These are phyloP conservation scores for Mesochorus sp. DNA, from an alignment of 2,888 invertebrate species.

Conservation along the genomic window DNA sequence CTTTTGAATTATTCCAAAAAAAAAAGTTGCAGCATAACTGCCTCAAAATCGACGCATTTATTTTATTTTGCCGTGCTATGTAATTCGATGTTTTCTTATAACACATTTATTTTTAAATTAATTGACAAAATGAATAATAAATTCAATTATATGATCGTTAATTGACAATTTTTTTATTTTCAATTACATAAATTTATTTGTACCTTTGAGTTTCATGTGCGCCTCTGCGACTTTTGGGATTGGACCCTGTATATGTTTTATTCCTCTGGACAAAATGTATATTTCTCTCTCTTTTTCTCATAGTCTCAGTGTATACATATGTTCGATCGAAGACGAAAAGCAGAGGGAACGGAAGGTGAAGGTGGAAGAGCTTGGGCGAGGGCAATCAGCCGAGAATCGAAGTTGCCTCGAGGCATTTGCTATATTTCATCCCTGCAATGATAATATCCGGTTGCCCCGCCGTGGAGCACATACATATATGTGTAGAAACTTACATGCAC, in stretches of 20 bases:
- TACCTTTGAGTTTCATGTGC: neutral
- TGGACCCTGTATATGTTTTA: slow-evolving; percentile 26
- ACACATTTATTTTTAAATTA: too few species aligned
- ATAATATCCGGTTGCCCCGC: slow-evolving; percentile 68
- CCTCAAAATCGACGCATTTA: neutral
- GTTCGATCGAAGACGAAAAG: slow-evolving; percentile 7
- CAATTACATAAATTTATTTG: slow-evolving; percentile 7
- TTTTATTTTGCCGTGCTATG: too few species aligned
- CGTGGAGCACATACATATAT: slow-evolving; percentile 13
- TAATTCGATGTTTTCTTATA: too few species aligned
- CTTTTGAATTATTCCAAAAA: too few species aligned
- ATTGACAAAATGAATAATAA: too few species aligned
- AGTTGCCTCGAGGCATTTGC: slow-evolving; percentile 63
- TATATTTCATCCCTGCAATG: slow-evolving; percentile 67
- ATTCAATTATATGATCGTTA: too few species aligned
- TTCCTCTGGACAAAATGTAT: slow-evolving; percentile 6
- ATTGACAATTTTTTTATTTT: too few species aligned
- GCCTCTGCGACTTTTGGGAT: slow-evolving; percentile 7
- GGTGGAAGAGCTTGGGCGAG: slow-evolving; percentile 55
- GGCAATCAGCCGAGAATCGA: slow-evolving; percentile 65
- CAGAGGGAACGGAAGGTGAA: slow-evolving; percentile 29
- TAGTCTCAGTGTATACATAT: neutral
- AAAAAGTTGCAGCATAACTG: neutral
- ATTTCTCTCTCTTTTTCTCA: neutral
- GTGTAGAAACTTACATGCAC: neutral